Base-by-base conservation (phyloP, 2,113 vertebrate genomes). In the Gymnorhina tibicen region DNA sequence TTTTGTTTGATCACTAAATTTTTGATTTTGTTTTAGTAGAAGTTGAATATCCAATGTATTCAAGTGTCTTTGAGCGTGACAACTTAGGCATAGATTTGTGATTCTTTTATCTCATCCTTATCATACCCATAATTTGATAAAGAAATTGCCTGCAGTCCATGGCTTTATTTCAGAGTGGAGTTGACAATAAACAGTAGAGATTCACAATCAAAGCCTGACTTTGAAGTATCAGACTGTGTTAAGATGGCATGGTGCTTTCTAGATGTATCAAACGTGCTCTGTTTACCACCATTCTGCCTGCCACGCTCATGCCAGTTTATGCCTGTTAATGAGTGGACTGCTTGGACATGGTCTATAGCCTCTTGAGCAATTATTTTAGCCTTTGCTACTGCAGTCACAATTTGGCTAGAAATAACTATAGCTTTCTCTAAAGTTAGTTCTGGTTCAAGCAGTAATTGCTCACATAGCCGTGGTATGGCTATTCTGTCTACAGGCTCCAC, bases 361-460 rank as follows among this genome's bases (percentile, higher is more conserved):
- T 94, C 85, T 85, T 81, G 73, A 88, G 68, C 77, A 97, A 97
- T 96, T 94, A 93, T 94, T 93, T 93, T 76, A 94, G 73, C 56
- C 76, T 94, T 64, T 95, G 55, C 76, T 59, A 44, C 39, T 82
- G 74, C 60, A 91, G 55, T 89, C 58, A 56, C 52, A 63, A 44
- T 87, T 95, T 97, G 92, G 80, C 93, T 82, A 92, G 67, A 88
- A 92, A 89, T 83, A 95, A 67, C 77, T 83, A 87, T 85, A 85
- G 63, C 77, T 96, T 91, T 93, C 85, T 95, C 69, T 88, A 70
- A 94, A 85, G 92, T 86, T 93, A 78, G 75, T 96, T 95, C 93
- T 94, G 86, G 59, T 96, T 96, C 93, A 97, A 75, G 46, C 80
- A 95, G 49, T 87, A 95, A 95, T 97, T 95, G 87, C 87, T 91